Evolutionary conservation across 2,888 invertebrate genomes (phyloP), one percentile per base, ranked within the genome.

Genomic region (Euzetes globulus): DNA sequence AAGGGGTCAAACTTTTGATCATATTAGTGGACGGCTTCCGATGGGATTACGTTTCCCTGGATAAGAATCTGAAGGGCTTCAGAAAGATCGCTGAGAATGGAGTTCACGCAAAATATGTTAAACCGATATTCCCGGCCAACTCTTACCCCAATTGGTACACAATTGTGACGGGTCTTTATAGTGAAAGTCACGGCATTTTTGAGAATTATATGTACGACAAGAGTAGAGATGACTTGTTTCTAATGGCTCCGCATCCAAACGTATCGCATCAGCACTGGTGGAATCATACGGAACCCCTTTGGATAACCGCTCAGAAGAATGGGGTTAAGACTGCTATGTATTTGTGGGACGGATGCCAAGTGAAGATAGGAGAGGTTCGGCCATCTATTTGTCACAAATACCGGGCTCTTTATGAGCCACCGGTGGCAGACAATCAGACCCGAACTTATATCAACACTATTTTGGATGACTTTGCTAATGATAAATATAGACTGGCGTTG

Each of bases 181-280:
- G 82, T 5, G 82, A 82, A 78, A 79, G 75, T 29, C 83, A 83
- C 78, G 82, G 81, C 7, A 81, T 83, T 45, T 78, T 83, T 37
- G 82, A 81, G n/a, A 83, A 83, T 75, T 81, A 80, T 78, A 82
- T 83, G 80, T 82, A 80, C 74, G 82, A 83, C 77, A 72, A 80
- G 7, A 75, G 77, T 1, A 74, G 77, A 15, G 79, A 80, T 50
- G 80, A 80, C 13, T 60, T 77, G 13, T 78, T 78, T 22, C 71
- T 78, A 5, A 77, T 77, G 75, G 76, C 65, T 5, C 78, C 79
- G 1, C 74, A 78, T 58, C 76, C 76, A 4, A 79, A 78, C 17
- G 78, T 77, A 6, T 76, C 76, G 0, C 77, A 76, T 58, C 71
- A 75, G 3, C 78, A 79, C 73, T 79, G 79, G 79, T 79, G 79